phyloP scores from a whole-genome alignment of 2,113 vertebrate species.

The Helogale parvula region DNA sequence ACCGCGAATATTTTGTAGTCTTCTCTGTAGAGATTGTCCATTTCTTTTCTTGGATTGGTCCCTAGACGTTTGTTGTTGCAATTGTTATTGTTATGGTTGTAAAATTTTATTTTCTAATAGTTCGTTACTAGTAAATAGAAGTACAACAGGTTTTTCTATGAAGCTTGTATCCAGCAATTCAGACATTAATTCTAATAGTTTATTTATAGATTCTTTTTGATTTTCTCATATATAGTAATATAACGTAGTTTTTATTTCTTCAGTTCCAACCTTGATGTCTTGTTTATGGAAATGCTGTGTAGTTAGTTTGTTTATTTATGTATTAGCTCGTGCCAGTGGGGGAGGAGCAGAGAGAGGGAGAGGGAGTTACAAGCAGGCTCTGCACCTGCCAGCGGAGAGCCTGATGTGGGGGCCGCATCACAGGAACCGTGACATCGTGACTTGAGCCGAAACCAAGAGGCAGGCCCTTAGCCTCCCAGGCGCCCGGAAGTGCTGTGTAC shows the following conservation, averaged over 20 bases:
- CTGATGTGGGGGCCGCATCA: too few species aligned
- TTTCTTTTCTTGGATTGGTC: not conserved
- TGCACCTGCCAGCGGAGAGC: too few species aligned
- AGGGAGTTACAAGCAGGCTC: too few species aligned
- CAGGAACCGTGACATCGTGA: too few species aligned
- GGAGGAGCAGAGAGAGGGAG: too few species aligned
- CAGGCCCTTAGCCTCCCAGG: too few species aligned
- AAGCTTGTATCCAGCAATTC: not conserved
- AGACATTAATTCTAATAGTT: not conserved
- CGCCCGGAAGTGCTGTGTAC: not conserved
- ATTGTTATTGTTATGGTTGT: not conserved
- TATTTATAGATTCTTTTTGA: not conserved
- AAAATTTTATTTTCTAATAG: not conserved
- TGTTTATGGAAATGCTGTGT: not conserved
- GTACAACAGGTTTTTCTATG: not conserved
- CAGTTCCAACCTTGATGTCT: not conserved
- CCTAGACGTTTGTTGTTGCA: not conserved
- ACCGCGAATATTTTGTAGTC: not conserved
- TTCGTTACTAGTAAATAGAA: not conserved
- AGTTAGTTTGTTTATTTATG: too few species aligned
- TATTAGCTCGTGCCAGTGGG: too few species aligned
- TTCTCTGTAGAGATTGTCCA: not conserved
- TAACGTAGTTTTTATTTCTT: not conserved
- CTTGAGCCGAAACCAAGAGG: too few species aligned
- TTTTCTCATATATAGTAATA: not conserved